Evolutionary conservation across 2,888 invertebrate species (phyloP).

Genomic region (Mellilla xanthometata): DNA sequence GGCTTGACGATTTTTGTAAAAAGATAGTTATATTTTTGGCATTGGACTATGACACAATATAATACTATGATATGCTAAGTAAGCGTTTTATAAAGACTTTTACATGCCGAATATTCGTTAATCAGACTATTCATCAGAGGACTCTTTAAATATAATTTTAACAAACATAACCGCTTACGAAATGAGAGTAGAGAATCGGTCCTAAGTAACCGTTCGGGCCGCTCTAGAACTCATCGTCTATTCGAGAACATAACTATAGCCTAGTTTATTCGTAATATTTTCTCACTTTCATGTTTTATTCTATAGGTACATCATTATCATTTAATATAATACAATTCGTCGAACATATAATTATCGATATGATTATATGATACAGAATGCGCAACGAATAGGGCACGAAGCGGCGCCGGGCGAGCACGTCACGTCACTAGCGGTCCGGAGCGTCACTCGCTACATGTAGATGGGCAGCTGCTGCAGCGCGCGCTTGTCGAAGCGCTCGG

Average conservation of each 20-base stretch:
- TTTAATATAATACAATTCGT: conserved; percentile 77
- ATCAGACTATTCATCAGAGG: conserved; percentile 83
- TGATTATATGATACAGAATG: conserved; percentile 79
- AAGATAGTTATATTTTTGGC: conserved; percentile 84
- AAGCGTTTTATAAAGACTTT: conserved; percentile 83
- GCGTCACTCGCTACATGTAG: conserved; percentile 67
- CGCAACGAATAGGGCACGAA: conserved; percentile 74
- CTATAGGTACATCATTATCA: conserved; percentile 72
- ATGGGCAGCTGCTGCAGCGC: conserved; percentile 79
- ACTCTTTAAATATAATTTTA: conserved; percentile 81
- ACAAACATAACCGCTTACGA: conserved; percentile 81
- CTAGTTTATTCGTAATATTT: conserved; percentile 79
- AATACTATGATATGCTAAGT: conserved; percentile 83
- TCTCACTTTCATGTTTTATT: conserved; percentile 81
- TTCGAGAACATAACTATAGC: conserved; percentile 77
- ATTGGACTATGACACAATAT: conserved; percentile 83
- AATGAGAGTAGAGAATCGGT: conserved; percentile 72
- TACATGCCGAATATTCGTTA: conserved; percentile 82
- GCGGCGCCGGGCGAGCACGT: conserved; percentile 44
- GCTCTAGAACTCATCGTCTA: conserved; percentile 72
- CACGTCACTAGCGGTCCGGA: conserved; percentile 24
- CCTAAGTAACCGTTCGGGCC: conserved; percentile 64
- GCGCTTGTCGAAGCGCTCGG: conserved; percentile 76
- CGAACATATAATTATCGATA: conserved; percentile 82
- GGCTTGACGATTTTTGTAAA: conserved; percentile 78